Evolutionary conservation across 2,888 invertebrate genomes (phyloP), one percentile per base, ranked within the genome.

Genomic region (Lochmaea crataegi): DNA sequence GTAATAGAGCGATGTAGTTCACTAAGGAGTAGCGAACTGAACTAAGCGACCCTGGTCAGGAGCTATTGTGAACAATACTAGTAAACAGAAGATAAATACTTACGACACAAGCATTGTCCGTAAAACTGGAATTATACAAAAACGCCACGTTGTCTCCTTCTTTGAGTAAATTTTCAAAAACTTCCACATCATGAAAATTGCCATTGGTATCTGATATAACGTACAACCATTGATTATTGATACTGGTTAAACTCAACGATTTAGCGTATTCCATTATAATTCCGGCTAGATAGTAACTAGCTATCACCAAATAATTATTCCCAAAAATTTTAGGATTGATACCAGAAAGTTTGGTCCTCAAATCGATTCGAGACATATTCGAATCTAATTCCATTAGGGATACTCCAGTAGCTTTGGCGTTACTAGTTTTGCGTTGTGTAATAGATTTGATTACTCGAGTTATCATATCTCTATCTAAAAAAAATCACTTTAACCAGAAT

Each of bases 111-210:
- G 87, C 85, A 38, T 84, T 80, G 42, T 86, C 85, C 16, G 86
- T 85, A 0, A 80, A 79, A 0, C 94, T 93, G 22, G 88, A 87
- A 83, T 95, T 95, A 76, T 92, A 91, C 16, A 94, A 88, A 82
- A 94, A 94, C 0, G 94, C 94, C 10, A 95, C 87, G 84, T 96
- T 95, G 80, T 94, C 94, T 0, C 96, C 96, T 83, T 95, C 95
- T 14, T 88, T 88, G 38, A 94, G 85, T 0, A 91, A 86, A 76
- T 89, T 89, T 57, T 90, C 87, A 32, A 93, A 88, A 18, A 87
- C 87, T 0, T 89, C 85, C 6, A 92, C 83, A 80, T 92, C 90
- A 1, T 88, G 87, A 4, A 87, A 86, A 4, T 85, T 85, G 0
- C 80, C 82, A 71, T 89, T 86, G 0, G 90, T 90, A 72, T 94